A percentile compares a stretch with the other conserved stretches of the same genome.
These are phyloP conservation scores for Amia ocellicauda DNA, from an alignment of 2,113 vertebrate species.

Conservation along the genomic window DNA sequence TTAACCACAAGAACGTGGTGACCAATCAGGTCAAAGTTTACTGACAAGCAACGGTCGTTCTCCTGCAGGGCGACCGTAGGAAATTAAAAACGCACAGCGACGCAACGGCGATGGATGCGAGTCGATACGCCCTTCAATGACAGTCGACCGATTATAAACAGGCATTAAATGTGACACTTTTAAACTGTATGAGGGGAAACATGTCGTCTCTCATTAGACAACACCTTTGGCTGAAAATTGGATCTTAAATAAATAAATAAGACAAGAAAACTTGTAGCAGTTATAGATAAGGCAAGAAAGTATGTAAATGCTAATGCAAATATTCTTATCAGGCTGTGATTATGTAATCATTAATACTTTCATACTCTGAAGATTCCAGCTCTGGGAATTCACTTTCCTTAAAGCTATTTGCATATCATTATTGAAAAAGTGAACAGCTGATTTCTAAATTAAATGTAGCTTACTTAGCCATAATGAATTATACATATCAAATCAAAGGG, in stretches of 20 bases:
- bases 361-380: constrained; percentile 13
- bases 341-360: constrained; percentile 19
- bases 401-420: constrained; percentile 20
- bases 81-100: too few relatives aligned
- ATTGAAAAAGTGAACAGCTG: constrained; percentile 16
- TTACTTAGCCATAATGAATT: constrained; percentile 22
- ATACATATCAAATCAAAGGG: constrained; percentile 20
- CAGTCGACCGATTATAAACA: too few relatives aligned
- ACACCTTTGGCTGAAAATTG: neutral
- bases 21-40: too few relatives aligned
- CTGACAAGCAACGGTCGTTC: too few relatives aligned
- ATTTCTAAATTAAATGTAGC: constrained; percentile 21
- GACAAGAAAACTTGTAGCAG: too few relatives aligned
- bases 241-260: neutral
- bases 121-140: too few relatives aligned
- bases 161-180: too few relatives aligned
- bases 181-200: too few relatives aligned
- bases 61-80: too few relatives aligned
- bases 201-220: neutral
- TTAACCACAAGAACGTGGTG: too few relatives aligned
- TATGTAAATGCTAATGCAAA: constrained; percentile 4
- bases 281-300: neutral
- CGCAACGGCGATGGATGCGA: too few relatives aligned
- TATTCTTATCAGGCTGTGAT: constrained; percentile 12
- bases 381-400: constrained; percentile 16